A percentile compares a stretch with the other conserved stretches of the same genome.
phyloP scores from a whole-genome alignment of 2,113 vertebrate genomes.

The Megaceryle maxima region DNA sequence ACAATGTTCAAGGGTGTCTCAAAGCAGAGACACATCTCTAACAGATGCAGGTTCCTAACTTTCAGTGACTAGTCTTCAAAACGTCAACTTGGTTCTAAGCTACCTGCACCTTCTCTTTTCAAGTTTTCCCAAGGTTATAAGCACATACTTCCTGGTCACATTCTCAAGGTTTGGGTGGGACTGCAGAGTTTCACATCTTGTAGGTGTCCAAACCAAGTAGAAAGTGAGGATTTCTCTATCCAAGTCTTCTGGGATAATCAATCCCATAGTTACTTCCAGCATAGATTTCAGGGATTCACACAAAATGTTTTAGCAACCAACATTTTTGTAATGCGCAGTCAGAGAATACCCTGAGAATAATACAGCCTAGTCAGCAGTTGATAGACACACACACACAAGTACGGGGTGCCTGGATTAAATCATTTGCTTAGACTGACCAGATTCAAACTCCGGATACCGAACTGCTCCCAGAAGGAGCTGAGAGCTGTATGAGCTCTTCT shows the following conservation, averaged over 20 bases:
- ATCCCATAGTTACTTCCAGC: not conserved
- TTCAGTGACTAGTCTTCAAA: not conserved
- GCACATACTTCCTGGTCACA: not conserved
- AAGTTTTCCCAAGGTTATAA: not conserved
- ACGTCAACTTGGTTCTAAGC: not conserved
- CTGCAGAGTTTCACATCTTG: not conserved
- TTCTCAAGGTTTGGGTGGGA: not conserved
- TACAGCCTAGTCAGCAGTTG: not conserved
- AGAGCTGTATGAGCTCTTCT: not conserved
- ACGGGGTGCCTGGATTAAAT: not conserved
- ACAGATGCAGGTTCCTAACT: not conserved
- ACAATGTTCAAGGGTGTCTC: not conserved
- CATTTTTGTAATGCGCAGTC: not conserved
- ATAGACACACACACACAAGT: rapidly evolving
- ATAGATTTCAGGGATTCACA: not conserved
- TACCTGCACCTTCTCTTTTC: not conserved
- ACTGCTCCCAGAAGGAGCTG: not conserved
- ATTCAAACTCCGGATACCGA: not conserved
- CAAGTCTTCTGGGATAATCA: not conserved
- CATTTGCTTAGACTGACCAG: not conserved
- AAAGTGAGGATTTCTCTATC: not conserved
- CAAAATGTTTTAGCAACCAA: not conserved
- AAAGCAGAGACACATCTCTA: not conserved
- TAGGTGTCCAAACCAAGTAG: not conserved
- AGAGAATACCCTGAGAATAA: not conserved